Base-by-base conservation (phyloP, 2,113 vertebrate genomes). In the Physeter macrocephalus region DNA sequence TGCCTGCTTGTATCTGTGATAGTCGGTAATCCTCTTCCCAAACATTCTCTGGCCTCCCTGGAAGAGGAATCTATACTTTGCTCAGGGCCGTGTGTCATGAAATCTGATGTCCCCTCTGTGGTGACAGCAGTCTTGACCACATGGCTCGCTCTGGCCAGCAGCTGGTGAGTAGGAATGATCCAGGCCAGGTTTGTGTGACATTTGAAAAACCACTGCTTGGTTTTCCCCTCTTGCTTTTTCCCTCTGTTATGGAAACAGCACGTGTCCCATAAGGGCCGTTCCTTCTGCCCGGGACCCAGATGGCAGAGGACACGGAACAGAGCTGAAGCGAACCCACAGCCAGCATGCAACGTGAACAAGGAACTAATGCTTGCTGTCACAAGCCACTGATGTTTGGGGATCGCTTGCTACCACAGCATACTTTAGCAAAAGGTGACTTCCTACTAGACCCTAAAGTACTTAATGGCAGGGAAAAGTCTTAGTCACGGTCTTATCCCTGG, bases 311-410 rank as follows among this genome's bases (percentile, higher is more conserved):
- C 31, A 20, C 1, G 29, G 23, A 21, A 43, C 21, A 46, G 66
- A 52, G 66, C 27, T 59, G 36, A 57, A 25, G 27, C 20, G 5
- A 8, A 49, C 4, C 61, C 12, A 27, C 41, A 25, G 69, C 25
- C 4, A 12, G 10, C 21, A 39, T 0, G 7, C n/a, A 46, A 11
- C 27, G 36, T 0, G 0, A 17, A 39, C 39, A 18, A 7, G 59
- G 59, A 54, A 25, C 18, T 15, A 14, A 27, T 6, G 29, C 4
- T 11, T 64, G 29, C 29, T 43, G 13, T 31, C 41, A 5, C 6
- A 21, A 66, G 36, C 41, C 12, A 15, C 54, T 17, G 11, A 5
- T 43, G 39, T 80, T n/a, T 78, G 69, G n/a, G 3, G 18, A 43
- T 64, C 29, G 49, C 13, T 21, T 52, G 21, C 39, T 27, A 46